Evolutionary conservation across 2,888 invertebrate species (phyloP).

Genomic region (Drosophila multiciliata): DNA sequence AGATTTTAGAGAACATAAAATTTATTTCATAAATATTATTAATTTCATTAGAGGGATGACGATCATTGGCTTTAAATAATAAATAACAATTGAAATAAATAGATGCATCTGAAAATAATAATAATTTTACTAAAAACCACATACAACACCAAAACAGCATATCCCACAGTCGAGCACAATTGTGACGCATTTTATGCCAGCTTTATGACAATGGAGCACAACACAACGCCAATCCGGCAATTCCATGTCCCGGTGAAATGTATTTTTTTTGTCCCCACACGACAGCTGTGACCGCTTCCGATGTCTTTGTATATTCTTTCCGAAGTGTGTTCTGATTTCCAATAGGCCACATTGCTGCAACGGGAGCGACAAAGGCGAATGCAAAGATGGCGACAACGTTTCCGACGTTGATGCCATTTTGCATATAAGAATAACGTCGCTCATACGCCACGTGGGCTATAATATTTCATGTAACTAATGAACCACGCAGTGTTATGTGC

Average conservation of each 20-base stretch:
- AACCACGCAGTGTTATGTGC: conserved; percentile 60
- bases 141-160: not conserved
- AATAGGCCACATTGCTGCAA: conserved; percentile 32
- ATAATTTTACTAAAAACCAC: not conserved
- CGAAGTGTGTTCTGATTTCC: conserved; percentile 37
- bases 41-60: not conserved
- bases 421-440: conserved; percentile 62
- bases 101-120: not conserved
- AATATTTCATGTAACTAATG: conserved; percentile 70
- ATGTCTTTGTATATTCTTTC: conserved; percentile 12
- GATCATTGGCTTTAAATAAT: not conserved
- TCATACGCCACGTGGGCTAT: conserved; percentile 69
- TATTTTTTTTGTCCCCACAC: conserved; percentile 11
- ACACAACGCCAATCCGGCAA: conserved; percentile 27
- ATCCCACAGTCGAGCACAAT: conserved; percentile 21
- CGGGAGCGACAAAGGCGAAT: not conserved
- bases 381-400: not conserved
- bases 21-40: not conserved
- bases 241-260: conserved; percentile 43
- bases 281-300: conserved; percentile 49
- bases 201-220: conserved; percentile 4
- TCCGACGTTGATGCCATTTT: conserved; percentile 41
- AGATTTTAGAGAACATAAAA: not conserved
- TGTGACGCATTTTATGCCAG: conserved; percentile 2
- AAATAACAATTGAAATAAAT: not conserved